Evolutionary conservation across 1,140 invertebrate species (phyloP).

Genomic region (Oedothorax gibbosus): DNA sequence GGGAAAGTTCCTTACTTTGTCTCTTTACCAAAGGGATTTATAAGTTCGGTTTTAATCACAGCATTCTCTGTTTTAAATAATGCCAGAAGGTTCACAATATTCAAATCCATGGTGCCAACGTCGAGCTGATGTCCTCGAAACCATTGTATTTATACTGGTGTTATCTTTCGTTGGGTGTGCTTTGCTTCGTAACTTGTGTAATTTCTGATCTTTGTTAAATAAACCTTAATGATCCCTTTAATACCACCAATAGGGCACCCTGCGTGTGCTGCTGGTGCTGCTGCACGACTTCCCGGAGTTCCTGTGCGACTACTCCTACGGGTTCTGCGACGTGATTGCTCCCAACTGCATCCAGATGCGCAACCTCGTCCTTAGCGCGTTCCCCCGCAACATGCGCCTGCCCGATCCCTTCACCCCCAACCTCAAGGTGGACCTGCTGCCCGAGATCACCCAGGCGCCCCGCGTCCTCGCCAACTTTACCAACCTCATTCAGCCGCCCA

Average conservation of each 20-base stretch:
- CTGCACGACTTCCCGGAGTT: slow-evolving; percentile 99
- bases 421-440: slow-evolving; percentile 93
- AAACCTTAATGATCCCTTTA: too few relatives aligned
- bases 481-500: slow-evolving; percentile 84
- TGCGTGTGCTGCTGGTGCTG: slow-evolving; percentile 94
- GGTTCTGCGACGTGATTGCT: slow-evolving; percentile 99
- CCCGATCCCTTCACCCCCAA: slow-evolving; percentile 99
- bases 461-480: slow-evolving; percentile 91
- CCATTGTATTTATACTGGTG: too few relatives aligned
- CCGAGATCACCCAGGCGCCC: slow-evolving; percentile 84
- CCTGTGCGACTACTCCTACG: slow-evolving; percentile 98
- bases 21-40: too few relatives aligned
- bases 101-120: too few relatives aligned
- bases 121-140: not conserved
- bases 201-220: too few relatives aligned
- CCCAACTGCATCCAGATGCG: slow-evolving; percentile 99
- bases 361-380: slow-evolving; percentile 97
- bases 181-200: too few relatives aligned
- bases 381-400: slow-evolving; percentile 96
- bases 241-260: too few relatives aligned
- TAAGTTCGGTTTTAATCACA: too few relatives aligned
- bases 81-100: too few relatives aligned
- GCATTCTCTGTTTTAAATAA: too few relatives aligned
- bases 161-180: too few relatives aligned
- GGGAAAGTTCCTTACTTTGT: too few relatives aligned